These are phyloP conservation scores for Panzeria rudis DNA, from an alignment of 2,888 invertebrate genomes.

Conservation along the genomic window DNA sequence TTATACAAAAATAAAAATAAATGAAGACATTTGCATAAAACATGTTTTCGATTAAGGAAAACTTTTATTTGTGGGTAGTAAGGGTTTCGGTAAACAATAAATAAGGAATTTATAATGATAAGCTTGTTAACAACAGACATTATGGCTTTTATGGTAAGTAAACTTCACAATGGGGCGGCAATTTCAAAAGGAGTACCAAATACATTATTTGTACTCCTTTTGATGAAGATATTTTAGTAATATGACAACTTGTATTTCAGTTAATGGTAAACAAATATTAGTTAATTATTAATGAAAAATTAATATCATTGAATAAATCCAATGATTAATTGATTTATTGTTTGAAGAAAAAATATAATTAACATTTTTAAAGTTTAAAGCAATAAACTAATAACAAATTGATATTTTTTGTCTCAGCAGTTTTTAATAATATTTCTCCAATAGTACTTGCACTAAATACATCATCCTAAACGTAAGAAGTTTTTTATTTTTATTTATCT, in stretches of 20 bases:
- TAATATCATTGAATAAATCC: neutral
- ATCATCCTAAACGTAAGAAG: too few species aligned
- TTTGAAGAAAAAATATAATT: too few species aligned
- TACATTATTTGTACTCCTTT: neutral
- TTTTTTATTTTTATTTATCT: too few species aligned
- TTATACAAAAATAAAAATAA: neutral
- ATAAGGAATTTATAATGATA: slow-evolving; percentile 51
- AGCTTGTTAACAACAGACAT: slow-evolving; percentile 51
- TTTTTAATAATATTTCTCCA: too few species aligned
- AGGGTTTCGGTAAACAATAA: neutral
- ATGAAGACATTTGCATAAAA: slow-evolving; percentile 58
- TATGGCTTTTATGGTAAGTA: slow-evolving; percentile 28
- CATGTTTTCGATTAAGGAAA: slow-evolving; percentile 32
- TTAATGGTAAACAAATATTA: slow-evolving; percentile 19
- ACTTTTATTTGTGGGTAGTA: neutral
- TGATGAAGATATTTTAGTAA: neutral
- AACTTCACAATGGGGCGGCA: slow-evolving; percentile 6
- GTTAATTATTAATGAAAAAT: slow-evolving; percentile 14
- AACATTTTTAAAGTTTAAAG: too few species aligned
- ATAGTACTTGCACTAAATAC: too few species aligned
- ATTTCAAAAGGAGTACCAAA: neutral
- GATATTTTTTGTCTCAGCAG: too few species aligned
- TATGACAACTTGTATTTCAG: slow-evolving; percentile 6
- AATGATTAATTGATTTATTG: neutral
- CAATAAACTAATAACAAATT: too few species aligned